Evolutionary conservation across 2,888 invertebrate species (phyloP), one percentile per base, ranked within the genome.

Genomic region (Silvanus unidentatus): DNA sequence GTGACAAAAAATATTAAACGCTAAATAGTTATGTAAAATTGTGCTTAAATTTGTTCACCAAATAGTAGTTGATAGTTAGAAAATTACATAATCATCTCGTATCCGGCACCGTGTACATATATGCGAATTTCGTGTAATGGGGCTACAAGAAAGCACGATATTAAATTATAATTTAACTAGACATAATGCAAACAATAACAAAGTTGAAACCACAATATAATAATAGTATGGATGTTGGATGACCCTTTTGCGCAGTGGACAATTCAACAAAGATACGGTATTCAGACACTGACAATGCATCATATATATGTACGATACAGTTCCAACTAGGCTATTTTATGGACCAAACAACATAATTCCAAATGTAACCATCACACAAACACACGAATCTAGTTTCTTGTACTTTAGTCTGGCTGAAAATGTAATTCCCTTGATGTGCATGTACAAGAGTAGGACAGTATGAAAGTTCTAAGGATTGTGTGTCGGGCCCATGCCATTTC

Each of bases 161-260:
- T 22, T 22, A 22, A 22, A 22, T 22, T 22, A 22, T 22, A 22
- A 22, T 22, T 22, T 22, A 3, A 22, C 22, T 22, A 22, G 22
- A 22, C 44, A 29, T 41, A 44, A 39, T 40, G 41, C 39, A 16
- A 28, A 47, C 39, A 22, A 22, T 22, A 43, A 45, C 44, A 48
- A 44, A 48, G 48, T 48, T 45, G 16, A 44, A 48, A 48, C 48
- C 48, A 16, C 48, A 48, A 39, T 42, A 37, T 11, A 37, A 40
- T 43, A 37, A 45, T 44, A 48, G 44, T 39, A 42, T 42, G 47
- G 22, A 22, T 22, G 22, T 22, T 22, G 32, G 13, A 32, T 32
- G 32, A 32, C 32, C 32, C 32, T 32, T 12, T 32, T 32, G 22
- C 22, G 22, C 22, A 22, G 22, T 22, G 22, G 22, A 22, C 22